Base-by-base conservation (phyloP, 2,888 invertebrate genomes). In the Synergus gifuensis region DNA sequence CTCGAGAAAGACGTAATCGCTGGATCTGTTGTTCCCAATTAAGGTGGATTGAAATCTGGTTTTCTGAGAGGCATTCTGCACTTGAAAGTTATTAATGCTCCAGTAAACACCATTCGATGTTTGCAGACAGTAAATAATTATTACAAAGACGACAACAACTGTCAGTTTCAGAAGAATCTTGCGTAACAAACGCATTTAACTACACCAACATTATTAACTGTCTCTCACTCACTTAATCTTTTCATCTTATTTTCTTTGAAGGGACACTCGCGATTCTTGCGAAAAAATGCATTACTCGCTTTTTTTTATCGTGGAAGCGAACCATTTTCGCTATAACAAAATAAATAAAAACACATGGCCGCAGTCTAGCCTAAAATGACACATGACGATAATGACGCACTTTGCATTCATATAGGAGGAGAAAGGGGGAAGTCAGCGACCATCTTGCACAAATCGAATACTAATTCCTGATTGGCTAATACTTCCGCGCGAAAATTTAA, bases 121-220 rank as follows among this genome's bases (percentile, higher is more conserved):
- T 82, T 90, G 89, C 79, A 92, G 87, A 67, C 89, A 90, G 82
- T 92, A 92, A 7, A 92, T 84, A 42, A 90, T 62, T 18, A 92
- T 84, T 58, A 92, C 82, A 46, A 91, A 81, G 76, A 90, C 81
- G 28, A 86, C 88, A 12, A 90, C 73, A 63, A 88, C 83, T 79
- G 85, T 85, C 81, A 92, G 81, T 81, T 90, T 90, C 58, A 92
- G 67, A 62, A 92, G 83, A 79, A 90, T 84, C 84, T 91, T 91
- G 86, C 90, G 90, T 89, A 91, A 87, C 83, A 90, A 87, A 86
- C 89, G 90, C 92, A 92, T 92, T 90, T 91, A 91, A 89, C 81
- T 86, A 87, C 79, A 82, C 81, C 79, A 80, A 84, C 87, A 84
- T 85, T 83, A 85, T 88, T 85, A 76, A 79, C 4, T 58, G 8